Evolutionary conservation across 2,113 vertebrate species (phyloP), one percentile per base, ranked within the genome.

Genomic region (Festucalex cinctus): DNA sequence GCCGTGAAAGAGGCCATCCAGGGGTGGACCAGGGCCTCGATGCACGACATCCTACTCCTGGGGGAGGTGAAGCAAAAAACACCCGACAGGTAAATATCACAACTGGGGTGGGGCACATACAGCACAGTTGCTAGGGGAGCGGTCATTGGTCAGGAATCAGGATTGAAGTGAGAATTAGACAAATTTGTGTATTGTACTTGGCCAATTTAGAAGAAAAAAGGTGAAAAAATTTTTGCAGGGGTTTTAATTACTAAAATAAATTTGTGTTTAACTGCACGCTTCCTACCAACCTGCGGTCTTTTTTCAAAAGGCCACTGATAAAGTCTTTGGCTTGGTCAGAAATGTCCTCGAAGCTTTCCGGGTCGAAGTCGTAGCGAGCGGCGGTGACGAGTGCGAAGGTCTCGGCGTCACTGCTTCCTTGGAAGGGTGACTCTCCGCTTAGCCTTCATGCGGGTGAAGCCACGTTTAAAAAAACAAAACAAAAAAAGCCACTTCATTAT

Each of bases 381-480:
- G 89, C 88, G 0, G 93, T 94, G 70, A 95, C 80, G 1, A 92
- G 90, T 54, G 83, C 82, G 3, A 95, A 71, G 0, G 94, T 96
- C 82, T 96, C 93, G 2, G 87, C 68, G 28, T 94, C 92, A 0
- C 44, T 93, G 71, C 88, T 87, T 17, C 94, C 94, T 78, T 94
- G 94, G 84, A 95, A 96, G 0, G 94, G 94, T 0, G 92, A 95
- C 66, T 94, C 94, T 39, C 94, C 94, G 0, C 94, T 95, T 65
- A 96, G 87, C 73, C 94, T n/a, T n/a, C n/a, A n/a, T n/a, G n/a
- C n/a, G n/a, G n/a, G n/a, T n/a, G n/a, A n/a, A n/a, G n/a, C n/a
- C n/a, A n/a, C n/a, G n/a, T n/a, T n/a, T n/a, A n/a, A n/a, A n/a
- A n/a, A n/a, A n/a, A n/a, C n/a, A n/a, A n/a, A n/a, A n/a, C n/a